Base-by-base conservation (phyloP, 92 coral and sea anemone genomes). In the Metridium senile region DNA sequence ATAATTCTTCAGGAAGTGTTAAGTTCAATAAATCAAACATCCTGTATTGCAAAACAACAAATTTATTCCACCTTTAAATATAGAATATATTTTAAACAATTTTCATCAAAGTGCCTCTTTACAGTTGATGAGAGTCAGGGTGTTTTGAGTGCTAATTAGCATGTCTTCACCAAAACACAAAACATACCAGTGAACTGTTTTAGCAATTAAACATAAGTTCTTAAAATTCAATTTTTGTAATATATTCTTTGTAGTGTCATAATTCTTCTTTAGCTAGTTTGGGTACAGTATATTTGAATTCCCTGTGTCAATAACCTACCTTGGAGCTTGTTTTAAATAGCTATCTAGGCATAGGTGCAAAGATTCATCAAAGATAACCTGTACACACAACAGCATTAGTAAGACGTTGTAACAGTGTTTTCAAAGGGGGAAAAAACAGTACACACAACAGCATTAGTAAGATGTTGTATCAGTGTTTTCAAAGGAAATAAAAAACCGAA, bases 351-450 rank as follows among this genome's bases (percentile, higher is more conserved):
- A 92, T 25, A 49, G 64, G 43, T 94, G 93, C 32, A 94, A 74
- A 22, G 97, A 75, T 46, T 85, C 90, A 87, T 94, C 93, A 86
- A 92, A 94, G 56, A 94, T 92, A 1, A 94, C 98, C 98, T 94
- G 9, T 20, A 53, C 20, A 66, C 16, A 72, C 19, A 49, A 7
- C 22, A 21, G 13, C 32, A 30, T 57, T 8, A 57, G 4, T 57
- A 20, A 8, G 9, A 57, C 23, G 63, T n/a, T n/a, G 22, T 20
- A 27, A 27, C 46, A 66, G 49, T 39, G 13, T 4, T 4, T 13
- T 4, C 49, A 39, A 4, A 39, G 49, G n/a, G n/a, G n/a, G n/a
- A n/a, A n/a, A n/a, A n/a, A 6, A 39, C 49, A 13, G 75, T 26
- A 9, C 35, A 28, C 9, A 18, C 67, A 63, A n/a, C 30, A n/a